These are phyloP conservation scores for Artemia sinica DNA, from an alignment of 2,888 invertebrate species.

Conservation along the genomic window DNA sequence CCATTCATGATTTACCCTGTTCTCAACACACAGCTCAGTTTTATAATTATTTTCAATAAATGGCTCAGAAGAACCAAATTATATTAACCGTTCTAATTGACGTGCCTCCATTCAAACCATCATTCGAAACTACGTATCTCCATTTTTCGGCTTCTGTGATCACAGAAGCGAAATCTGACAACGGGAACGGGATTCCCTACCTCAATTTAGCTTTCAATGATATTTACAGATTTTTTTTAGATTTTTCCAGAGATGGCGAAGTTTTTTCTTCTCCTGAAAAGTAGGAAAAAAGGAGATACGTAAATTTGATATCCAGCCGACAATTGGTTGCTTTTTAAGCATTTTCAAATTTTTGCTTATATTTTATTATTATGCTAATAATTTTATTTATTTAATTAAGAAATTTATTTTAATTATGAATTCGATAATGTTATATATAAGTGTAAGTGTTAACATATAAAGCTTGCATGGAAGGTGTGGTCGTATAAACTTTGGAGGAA, in stretches of 20 bases:
- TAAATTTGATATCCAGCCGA: constrained; percentile 5
- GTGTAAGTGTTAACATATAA: too few relatives aligned
- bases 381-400: too few relatives aligned
- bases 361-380: too few relatives aligned
- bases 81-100: constrained; percentile 9
- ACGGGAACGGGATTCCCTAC: background rate
- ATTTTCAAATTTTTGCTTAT: too few relatives aligned
- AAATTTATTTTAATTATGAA: too few relatives aligned
- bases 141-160: background rate
- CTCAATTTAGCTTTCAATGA: too few relatives aligned
- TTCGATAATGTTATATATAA: too few relatives aligned
- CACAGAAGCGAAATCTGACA: background rate
- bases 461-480: too few relatives aligned
- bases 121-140: constrained; percentile 8
- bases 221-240: too few relatives aligned
- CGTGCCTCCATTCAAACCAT: background rate
- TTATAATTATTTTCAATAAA: constrained; percentile 10
- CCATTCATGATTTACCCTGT: constrained; percentile 1
- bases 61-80: constrained; percentile 4
- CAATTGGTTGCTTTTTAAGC: background rate
- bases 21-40: background rate
- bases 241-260: too few relatives aligned
- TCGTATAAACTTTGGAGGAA: too few relatives aligned
- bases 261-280: too few relatives aligned
- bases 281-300: background rate